Percentiles rank a stretch among this genome's conserved stretches.
phyloP scores from a whole-genome alignment of 2,797 vertebrate genomes.

The Acrossocheilus fasciatus region DNA sequence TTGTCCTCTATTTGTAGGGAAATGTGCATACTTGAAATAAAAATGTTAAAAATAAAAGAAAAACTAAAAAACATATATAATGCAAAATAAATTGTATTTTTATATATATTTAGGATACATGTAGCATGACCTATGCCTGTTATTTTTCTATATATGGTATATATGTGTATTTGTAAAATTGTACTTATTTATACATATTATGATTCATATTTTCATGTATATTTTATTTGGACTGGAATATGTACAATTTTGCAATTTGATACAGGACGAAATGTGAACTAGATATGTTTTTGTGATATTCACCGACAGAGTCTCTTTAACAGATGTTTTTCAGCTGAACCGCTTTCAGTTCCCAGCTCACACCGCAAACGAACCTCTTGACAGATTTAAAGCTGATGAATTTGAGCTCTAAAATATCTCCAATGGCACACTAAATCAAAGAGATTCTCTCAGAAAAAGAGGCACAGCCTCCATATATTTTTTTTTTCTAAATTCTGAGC shows the following conservation, averaged over 20 bases:
- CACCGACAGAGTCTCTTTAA: not conserved
- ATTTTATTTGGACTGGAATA: not conserved
- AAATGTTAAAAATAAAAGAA: too few species aligned
- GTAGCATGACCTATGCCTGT: too few species aligned
- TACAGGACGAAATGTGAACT: not conserved
- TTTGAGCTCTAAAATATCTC: constrained; percentile 35
- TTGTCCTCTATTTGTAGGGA: not conserved
- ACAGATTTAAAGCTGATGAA: constrained; percentile 26
- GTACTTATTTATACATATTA: not conserved
- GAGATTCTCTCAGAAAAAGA: not conserved
- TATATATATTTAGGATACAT: too few species aligned
- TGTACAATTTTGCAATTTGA: not conserved
- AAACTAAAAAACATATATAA: too few species aligned
- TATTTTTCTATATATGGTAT: too few species aligned
- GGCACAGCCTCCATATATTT: not conserved
- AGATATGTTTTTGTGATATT: not conserved
- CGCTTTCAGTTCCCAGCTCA: not conserved
- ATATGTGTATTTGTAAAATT: too few species aligned
- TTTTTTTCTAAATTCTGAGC: not conserved
- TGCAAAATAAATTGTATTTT: too few species aligned
- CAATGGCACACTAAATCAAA: constrained; percentile 1
- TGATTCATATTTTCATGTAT: not conserved
- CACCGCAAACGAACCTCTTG: constrained; percentile 9
- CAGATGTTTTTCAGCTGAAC: constrained; percentile 10
- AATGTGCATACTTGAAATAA: not conserved